These are phyloP conservation scores for Pomatorhinus ruficollis DNA, from an alignment of 2,113 vertebrate species.

Conservation along the genomic window DNA sequence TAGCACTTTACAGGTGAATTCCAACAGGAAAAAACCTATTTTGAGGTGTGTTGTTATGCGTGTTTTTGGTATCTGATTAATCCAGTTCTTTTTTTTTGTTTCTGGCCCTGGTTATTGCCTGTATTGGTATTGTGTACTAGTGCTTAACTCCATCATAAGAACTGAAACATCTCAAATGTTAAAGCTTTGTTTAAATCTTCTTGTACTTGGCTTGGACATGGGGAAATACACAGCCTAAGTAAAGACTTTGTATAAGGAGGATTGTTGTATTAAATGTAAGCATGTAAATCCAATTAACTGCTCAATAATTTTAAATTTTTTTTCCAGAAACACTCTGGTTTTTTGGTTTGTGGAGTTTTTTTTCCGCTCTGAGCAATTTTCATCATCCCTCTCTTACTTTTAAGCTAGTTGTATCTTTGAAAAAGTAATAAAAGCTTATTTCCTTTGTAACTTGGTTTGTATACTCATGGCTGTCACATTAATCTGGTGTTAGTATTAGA, in stretches of 20 bases:
- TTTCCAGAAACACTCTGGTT: neutral
- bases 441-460: conserved; percentile 78
- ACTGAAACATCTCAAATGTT: conserved; percentile 40
- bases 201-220: conserved; percentile 24
- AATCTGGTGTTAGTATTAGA: conserved; percentile 76
- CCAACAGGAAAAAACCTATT: conserved; percentile 50
- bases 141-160: neutral
- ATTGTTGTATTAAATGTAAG: conserved; percentile 2
- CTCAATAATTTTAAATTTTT: neutral
- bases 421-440: conserved; percentile 85
- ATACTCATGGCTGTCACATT: conserved; percentile 77
- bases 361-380: neutral
- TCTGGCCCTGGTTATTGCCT: neutral
- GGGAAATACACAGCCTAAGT: neutral
- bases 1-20: conserved; percentile 41
- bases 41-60: conserved; percentile 27
- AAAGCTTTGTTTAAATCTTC: conserved; percentile 35
- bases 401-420: conserved; percentile 71
- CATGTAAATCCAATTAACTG: neutral
- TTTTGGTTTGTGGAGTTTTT: neutral
- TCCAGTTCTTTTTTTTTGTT: conserved; percentile 37
- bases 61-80: conserved; percentile 64
- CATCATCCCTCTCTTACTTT: conserved; percentile 65
- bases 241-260: neutral
- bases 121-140: neutral